These are phyloP conservation scores for Cheilosia grossa DNA, from an alignment of 2,888 invertebrate species.

Conservation along the genomic window DNA sequence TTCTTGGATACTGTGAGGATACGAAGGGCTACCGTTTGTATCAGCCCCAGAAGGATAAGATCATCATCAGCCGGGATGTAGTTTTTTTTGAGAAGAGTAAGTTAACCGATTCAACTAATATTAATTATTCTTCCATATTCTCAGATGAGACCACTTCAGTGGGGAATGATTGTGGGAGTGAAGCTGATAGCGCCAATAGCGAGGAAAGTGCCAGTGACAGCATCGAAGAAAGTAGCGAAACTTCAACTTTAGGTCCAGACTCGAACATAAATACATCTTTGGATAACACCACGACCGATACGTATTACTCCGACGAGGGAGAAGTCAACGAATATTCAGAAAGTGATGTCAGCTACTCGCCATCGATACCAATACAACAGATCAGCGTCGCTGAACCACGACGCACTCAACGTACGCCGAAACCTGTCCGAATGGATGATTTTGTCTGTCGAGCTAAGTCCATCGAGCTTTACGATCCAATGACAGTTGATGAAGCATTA, in stretches of 20 bases:
- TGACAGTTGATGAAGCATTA: no score
- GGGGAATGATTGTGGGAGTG: no score
- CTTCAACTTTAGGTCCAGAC: background rate
- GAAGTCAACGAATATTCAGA: background rate
- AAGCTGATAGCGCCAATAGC: no score
- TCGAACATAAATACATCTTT: background rate
- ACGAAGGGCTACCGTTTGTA: constrained; percentile 18
- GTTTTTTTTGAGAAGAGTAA: background rate
- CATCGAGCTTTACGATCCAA: background rate
- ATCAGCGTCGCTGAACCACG: background rate
- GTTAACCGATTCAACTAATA: background rate
- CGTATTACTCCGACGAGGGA: background rate
- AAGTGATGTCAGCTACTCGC: background rate
- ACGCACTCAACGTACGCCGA: background rate
- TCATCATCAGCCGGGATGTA: background rate
- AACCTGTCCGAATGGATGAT: background rate
- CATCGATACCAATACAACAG: background rate
- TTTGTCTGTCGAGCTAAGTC: background rate
- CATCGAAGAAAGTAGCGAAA: background rate
- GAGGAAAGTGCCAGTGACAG: background rate
- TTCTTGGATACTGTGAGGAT: constrained; percentile 56
- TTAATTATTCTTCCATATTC: no score
- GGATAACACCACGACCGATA: background rate
- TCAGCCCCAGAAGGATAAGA: background rate
- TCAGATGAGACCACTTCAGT: no score